Evolutionary conservation across 2,113 vertebrate genomes (phyloP).

Genomic region (Chaetura pelagica): DNA sequence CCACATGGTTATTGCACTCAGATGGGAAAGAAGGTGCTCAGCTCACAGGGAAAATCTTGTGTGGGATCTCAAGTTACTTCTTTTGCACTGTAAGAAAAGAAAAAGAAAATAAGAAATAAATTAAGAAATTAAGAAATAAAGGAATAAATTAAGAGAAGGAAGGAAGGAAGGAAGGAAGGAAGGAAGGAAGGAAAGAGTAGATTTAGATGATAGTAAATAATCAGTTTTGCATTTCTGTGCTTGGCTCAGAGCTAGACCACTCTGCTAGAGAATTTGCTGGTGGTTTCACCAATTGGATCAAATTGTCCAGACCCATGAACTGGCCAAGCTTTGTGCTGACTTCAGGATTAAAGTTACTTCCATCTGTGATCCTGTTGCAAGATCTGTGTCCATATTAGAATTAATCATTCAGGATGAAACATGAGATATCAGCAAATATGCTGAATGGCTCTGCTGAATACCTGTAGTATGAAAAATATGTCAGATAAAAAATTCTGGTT

Average conservation of each 20-base stretch:
- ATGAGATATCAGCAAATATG: background rate
- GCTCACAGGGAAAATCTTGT: background rate
- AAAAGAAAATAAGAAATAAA: too few species aligned
- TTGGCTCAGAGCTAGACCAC: background rate
- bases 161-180: too few species aligned
- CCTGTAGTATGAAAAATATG: background rate
- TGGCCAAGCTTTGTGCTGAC: rapidly evolving
- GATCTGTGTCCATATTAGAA: background rate
- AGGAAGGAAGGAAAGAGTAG: too few species aligned
- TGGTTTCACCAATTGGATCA: background rate
- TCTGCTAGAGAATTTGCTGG: background rate
- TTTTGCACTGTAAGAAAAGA: background rate
- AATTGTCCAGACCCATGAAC: background rate
- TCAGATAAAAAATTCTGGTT: background rate
- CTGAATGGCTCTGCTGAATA: background rate
- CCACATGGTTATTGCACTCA: background rate
- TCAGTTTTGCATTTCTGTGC: background rate
- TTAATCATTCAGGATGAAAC: background rate
- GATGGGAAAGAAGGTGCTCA: background rate
- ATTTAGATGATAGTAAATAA: background rate
- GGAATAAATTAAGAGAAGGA: too few species aligned
- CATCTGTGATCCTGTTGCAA: background rate
- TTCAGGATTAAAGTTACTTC: background rate
- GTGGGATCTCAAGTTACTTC: background rate
- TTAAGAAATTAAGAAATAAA: too few species aligned